Evolutionary conservation across 1,140 invertebrate genomes (phyloP).

Genomic region (Lepidurus apus): DNA sequence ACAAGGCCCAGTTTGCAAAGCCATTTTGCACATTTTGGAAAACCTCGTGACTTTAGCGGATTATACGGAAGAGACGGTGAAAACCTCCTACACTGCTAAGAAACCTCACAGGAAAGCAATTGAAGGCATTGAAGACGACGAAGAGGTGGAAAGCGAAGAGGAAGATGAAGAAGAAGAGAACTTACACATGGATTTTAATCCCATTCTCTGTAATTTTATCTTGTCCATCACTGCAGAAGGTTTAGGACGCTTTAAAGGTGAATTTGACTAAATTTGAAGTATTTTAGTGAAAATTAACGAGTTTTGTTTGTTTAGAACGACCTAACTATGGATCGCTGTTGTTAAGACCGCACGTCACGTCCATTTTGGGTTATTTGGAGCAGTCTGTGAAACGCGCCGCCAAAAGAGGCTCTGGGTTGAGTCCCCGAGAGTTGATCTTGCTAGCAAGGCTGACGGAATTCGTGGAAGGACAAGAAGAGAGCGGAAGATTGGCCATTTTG

Average conservation of each 20-base stretch:
- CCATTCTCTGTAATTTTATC: not conserved
- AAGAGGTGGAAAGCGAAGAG: slow-evolving; percentile 26
- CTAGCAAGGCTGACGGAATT: slow-evolving; percentile 70
- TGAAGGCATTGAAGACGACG: not conserved
- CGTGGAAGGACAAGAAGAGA: slow-evolving; percentile 57
- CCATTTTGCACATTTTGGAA: slow-evolving; percentile 71
- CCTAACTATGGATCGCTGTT: slow-evolving; percentile 68
- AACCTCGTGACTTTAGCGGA: slow-evolving; percentile 63
- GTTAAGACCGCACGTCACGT: slow-evolving; percentile 63
- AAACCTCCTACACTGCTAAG: not conserved
- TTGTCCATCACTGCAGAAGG: slow-evolving; percentile 10
- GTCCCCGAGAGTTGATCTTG: slow-evolving; percentile 67
- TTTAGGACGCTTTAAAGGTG: not conserved
- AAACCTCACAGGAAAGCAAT: not conserved
- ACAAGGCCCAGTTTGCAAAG: slow-evolving; percentile 57
- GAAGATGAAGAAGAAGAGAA: slow-evolving; percentile 39
- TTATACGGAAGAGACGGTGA: slow-evolving; percentile 37
- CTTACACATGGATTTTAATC: slow-evolving; percentile 26
- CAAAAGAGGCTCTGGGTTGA: slow-evolving; percentile 53
- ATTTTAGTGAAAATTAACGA: not conserved
- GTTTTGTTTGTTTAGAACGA: slow-evolving; percentile 37
- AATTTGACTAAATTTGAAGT: not conserved
- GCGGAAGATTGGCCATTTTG: slow-evolving; percentile 61
- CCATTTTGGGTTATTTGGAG: slow-evolving; percentile 65
- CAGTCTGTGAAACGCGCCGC: slow-evolving; percentile 52